phyloP scores from a whole-genome alignment of 2,888 invertebrate genomes.

The Kuschelorhynchus macadamiae region DNA sequence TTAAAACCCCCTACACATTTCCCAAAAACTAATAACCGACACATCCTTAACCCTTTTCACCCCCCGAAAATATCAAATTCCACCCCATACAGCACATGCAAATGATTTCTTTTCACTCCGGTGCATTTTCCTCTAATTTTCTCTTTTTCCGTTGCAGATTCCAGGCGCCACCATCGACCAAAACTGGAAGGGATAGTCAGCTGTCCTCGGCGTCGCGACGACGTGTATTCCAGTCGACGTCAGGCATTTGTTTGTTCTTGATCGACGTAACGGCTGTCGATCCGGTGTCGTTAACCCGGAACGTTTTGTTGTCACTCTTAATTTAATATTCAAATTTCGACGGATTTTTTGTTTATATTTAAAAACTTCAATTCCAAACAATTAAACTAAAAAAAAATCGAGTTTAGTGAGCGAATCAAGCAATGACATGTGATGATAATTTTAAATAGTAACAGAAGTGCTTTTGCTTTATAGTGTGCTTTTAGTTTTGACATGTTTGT shows the following conservation, averaged over 20 bases:
- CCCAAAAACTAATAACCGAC: slow-evolving; percentile 41
- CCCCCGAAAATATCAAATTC: slow-evolving; percentile 44
- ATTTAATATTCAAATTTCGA: background rate
- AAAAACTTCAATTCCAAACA: background rate
- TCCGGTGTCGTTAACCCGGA: slow-evolving; percentile 37
- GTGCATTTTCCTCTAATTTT: slow-evolving; percentile 58
- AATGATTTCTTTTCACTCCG: slow-evolving; percentile 62
- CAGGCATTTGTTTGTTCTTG: slow-evolving; percentile 67
- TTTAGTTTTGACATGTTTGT: slow-evolving; percentile 55
- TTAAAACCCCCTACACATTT: background rate
- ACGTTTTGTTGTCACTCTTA: slow-evolving; percentile 20
- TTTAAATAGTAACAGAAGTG: slow-evolving; percentile 50
- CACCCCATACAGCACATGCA: slow-evolving; percentile 57
- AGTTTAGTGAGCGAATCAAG: slow-evolving; percentile 7
- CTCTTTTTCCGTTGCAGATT: slow-evolving; percentile 68
- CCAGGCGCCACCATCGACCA: slow-evolving; percentile 65
- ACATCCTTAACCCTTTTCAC: slow-evolving; percentile 38
- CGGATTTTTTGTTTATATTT: slow-evolving; percentile 2
- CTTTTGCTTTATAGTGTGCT: slow-evolving; percentile 50
- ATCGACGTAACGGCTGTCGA: slow-evolving; percentile 33
- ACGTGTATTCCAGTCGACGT: slow-evolving; percentile 73
- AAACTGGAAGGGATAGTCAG: slow-evolving; percentile 62
- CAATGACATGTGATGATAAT: slow-evolving; percentile 58
- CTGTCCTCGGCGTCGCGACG: slow-evolving; percentile 71
- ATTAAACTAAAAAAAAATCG: slow-evolving; percentile 11